Percentiles rank a stretch among this genome's conserved stretches.
Conservation (phyloP, 2,888 invertebrate species). For the Kuschelorhynchus macadamiae region DNA sequence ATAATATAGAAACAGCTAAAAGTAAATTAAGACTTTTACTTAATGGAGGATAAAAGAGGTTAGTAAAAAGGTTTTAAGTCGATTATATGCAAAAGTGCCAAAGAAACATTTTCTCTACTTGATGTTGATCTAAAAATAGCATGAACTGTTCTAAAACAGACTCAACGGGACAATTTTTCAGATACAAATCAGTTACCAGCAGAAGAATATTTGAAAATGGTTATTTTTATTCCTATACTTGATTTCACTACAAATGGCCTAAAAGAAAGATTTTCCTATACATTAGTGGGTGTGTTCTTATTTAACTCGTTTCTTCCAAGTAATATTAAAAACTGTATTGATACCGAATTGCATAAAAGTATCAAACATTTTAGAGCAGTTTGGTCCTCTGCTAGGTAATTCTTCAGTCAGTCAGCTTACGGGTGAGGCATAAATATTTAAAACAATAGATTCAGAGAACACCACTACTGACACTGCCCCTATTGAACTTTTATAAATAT, state of each 20-base stretch:
- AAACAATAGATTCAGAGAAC: slow-evolving; percentile 10
- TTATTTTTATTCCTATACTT: slow-evolving; percentile 18
- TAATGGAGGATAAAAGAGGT: slow-evolving; percentile 9
- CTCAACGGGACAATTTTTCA: slow-evolving; percentile 16
- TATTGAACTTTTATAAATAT: slow-evolving; percentile 14
- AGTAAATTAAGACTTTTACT: slow-evolving; percentile 13
- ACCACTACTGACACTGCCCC: slow-evolving; percentile 11
- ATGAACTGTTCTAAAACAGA: slow-evolving; percentile 11
- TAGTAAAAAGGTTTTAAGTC: not conserved
- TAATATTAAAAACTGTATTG: slow-evolving; percentile 10
- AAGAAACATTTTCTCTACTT: slow-evolving; percentile 4
- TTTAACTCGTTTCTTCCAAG: slow-evolving; percentile 21
- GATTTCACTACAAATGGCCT: slow-evolving; percentile 15
- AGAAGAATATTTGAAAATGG: slow-evolving; percentile 16
- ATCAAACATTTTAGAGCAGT: slow-evolving; percentile 18
- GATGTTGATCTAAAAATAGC: slow-evolving; percentile 16
- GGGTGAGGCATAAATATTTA: slow-evolving; percentile 21
- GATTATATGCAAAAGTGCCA: slow-evolving; percentile 1
- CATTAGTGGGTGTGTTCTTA: slow-evolving; percentile 11
- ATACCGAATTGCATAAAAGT: slow-evolving; percentile 17
- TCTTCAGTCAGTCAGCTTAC: slow-evolving; percentile 19
- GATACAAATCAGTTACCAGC: slow-evolving; percentile 14
- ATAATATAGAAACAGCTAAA: slow-evolving; percentile 15
- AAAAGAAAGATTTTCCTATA: slow-evolving; percentile 24
- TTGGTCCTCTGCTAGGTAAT: slow-evolving; percentile 22